phyloP scores from a whole-genome alignment of 2,113 vertebrate species.

The Protomyctophum bolini region DNA sequence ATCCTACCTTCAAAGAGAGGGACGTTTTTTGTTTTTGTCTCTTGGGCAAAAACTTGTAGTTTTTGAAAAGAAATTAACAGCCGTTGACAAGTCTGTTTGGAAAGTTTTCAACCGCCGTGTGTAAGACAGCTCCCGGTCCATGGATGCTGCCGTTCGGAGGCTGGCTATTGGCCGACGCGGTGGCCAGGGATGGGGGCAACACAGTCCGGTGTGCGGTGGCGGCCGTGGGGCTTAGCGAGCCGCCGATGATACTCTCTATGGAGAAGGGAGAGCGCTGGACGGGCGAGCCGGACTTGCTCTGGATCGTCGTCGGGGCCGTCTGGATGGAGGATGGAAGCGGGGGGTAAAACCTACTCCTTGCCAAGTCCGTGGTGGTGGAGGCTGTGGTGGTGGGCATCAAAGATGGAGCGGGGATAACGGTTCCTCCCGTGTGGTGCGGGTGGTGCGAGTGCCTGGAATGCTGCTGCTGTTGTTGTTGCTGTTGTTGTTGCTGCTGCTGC shows the following conservation, averaged over 20 bases:
- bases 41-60: conserved; percentile 44
- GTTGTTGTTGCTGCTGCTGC: conserved; percentile 25
- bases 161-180: conserved; percentile 70
- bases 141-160: conserved; percentile 57
- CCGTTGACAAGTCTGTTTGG: conserved; percentile 86
- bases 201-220: conserved; percentile 77
- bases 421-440: conserved; percentile 66
- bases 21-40: conserved; percentile 56
- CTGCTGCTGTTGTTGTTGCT: conserved; percentile 24
- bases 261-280: conserved; percentile 88
- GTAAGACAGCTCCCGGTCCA: conserved; percentile 66
- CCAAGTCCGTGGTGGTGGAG: conserved; percentile 79
- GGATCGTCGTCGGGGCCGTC: conserved; percentile 54
- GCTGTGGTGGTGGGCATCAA: conserved; percentile 63
- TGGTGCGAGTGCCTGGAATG: conserved; percentile 70
- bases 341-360: conserved; percentile 86
- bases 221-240: conserved; percentile 75
- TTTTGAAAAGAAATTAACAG: conserved; percentile 73
- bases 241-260: conserved; percentile 92
- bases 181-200: conserved; percentile 77
- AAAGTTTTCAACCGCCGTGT: conserved; percentile 83
- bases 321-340: conserved; percentile 76
- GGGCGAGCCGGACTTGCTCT: conserved; percentile 69
- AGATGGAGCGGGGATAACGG: conserved; percentile 77
- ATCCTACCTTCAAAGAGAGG: conserved; percentile 83